phyloP scores from a whole-genome alignment of 1,140 invertebrate species.

The Papilio polytes region DNA sequence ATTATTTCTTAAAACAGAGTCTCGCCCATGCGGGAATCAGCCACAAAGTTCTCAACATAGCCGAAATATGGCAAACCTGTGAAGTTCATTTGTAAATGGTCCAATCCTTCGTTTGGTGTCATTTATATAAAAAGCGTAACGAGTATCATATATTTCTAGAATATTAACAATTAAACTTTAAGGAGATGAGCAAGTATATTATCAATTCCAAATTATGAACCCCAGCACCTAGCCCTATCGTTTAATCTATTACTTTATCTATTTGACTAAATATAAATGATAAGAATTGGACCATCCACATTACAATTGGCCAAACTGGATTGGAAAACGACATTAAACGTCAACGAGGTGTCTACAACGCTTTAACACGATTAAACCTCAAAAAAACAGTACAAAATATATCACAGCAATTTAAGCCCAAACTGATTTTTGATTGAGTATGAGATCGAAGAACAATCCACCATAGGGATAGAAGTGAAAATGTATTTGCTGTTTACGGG shows the following conservation, averaged over 20 bases:
- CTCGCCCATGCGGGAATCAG: conserved; percentile 73
- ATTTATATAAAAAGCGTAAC: conserved; percentile 28
- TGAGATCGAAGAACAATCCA: conserved; percentile 72
- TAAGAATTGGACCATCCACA: conserved; percentile 67
- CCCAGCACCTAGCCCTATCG: neutral
- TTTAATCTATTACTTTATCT: conserved; percentile 13
- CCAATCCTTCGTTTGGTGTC: conserved; percentile 51
- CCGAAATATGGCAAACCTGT: conserved; percentile 67
- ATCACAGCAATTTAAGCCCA: conserved; percentile 82
- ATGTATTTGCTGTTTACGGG: conserved; percentile 28
- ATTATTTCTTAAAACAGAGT: conserved; percentile 79
- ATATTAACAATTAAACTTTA: conserved; percentile 14
- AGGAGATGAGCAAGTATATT: neutral
- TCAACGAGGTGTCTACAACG: conserved; percentile 56
- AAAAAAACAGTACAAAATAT: conserved; percentile 80
- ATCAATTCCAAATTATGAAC: conserved; percentile 26
- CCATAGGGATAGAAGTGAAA: conserved; percentile 53
- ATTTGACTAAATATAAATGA: conserved; percentile 20
- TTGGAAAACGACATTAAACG: conserved; percentile 59
- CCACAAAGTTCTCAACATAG: conserved; percentile 73
- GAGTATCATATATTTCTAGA: conserved; percentile 14
- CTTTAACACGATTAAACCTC: conserved; percentile 64
- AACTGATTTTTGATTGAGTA: conserved; percentile 58
- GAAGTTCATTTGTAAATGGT: conserved; percentile 57
- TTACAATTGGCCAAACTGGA: conserved; percentile 57